Percentiles rank a stretch among this genome's conserved stretches.
These are phyloP conservation scores for Elymnias hypermnestra DNA, from an alignment of 1,140 invertebrate species.

Conservation along the genomic window DNA sequence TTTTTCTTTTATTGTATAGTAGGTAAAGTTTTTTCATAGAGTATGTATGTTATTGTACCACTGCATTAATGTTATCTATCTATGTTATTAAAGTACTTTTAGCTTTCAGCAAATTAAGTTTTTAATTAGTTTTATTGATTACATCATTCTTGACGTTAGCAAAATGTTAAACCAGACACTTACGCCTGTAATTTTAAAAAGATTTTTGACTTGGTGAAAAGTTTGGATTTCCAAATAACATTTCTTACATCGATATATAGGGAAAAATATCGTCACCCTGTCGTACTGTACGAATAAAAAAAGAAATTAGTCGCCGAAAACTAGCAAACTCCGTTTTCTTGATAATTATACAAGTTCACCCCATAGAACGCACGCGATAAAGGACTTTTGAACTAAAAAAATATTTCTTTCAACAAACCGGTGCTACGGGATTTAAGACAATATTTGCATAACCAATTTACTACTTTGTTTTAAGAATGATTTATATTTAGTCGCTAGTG, in stretches of 20 bases:
- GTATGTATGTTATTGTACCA: no score
- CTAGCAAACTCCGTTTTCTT: slow-evolving; percentile 46
- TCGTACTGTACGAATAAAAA: slow-evolving; percentile 15
- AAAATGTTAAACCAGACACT: no score
- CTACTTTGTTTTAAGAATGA: slow-evolving; percentile 1
- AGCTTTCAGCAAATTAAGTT: no score
- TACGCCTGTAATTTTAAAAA: no score
- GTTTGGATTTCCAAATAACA: no score
- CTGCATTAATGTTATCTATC: no score
- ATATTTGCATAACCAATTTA: neutral
- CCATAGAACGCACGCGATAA: slow-evolving; percentile 45
- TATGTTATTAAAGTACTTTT: no score
- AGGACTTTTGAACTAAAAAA: slow-evolving; percentile 22
- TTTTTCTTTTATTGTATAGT: no score
- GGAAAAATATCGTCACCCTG: neutral
- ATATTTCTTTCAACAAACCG: neutral
- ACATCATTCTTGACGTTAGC: no score
- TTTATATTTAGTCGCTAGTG: neutral
- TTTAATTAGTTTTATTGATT: no score
- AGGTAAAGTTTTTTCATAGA: no score
- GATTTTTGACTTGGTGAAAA: no score
- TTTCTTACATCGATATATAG: neutral
- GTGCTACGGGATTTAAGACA: neutral
- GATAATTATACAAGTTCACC: slow-evolving; percentile 55
- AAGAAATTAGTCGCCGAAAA: slow-evolving; percentile 32